These are phyloP conservation scores for Pogonophryne albipinna DNA, from an alignment of 2,797 vertebrate genomes.

Conservation along the genomic window DNA sequence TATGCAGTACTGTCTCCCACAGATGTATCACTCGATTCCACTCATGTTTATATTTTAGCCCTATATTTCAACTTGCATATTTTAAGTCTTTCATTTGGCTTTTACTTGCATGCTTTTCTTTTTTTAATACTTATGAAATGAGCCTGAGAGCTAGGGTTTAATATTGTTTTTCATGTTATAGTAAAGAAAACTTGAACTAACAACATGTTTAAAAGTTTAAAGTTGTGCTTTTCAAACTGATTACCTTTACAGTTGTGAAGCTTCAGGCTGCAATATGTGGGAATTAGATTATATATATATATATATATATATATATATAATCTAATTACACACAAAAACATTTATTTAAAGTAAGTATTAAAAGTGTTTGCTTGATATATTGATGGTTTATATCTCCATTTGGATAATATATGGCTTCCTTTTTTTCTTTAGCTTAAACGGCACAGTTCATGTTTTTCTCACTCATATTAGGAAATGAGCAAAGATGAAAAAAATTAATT, in stretches of 20 bases:
- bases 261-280: constrained; percentile 5
- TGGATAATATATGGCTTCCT: neutral
- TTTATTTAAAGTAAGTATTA: constrained; percentile 8
- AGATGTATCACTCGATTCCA: too few species aligned
- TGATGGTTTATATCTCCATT: constrained; percentile 3
- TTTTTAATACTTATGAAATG: too few species aligned
- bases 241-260: constrained; percentile 16
- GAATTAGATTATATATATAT: neutral
- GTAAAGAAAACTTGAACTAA: too few species aligned
- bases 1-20: too few species aligned
- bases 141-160: too few species aligned
- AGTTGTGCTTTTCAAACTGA: constrained; percentile 16
- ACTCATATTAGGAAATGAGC: neutral
- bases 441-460: constrained; percentile 3
- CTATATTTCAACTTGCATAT: too few species aligned
- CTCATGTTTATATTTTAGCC: too few species aligned
- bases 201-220: neutral
- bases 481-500: constrained; percentile 1
- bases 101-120: too few species aligned
- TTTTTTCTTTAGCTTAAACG: constrained; percentile 8
- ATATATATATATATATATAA: neutral
- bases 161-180: too few species aligned
- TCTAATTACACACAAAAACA: constrained; percentile 17
- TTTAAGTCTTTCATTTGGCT: too few species aligned
- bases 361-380: neutral